A percentile compares a stretch with the other conserved stretches of the same genome.
These are phyloP conservation scores for Etheostoma nigrum DNA, from an alignment of 2,797 vertebrate genomes.

Conservation along the genomic window DNA sequence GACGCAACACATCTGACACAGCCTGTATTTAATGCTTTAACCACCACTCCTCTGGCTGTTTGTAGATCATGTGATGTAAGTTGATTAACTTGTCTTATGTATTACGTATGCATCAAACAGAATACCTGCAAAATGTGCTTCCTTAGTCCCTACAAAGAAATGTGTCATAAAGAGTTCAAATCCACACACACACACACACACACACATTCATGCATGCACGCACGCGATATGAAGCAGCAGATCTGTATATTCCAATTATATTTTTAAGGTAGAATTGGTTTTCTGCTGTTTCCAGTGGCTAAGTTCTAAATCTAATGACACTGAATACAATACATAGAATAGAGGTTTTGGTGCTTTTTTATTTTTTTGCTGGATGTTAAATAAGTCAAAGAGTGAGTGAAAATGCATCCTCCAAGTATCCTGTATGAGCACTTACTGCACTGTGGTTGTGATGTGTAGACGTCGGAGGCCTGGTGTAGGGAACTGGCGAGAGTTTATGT, in stretches of 20 bases:
- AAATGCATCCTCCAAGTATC: not conserved
- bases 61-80: not conserved
- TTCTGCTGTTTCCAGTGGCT: not conserved
- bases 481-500: constrained; percentile 98
- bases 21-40: constrained; percentile 10
- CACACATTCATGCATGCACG: not conserved
- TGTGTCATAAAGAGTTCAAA: not conserved
- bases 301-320: not conserved
- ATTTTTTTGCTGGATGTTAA: not conserved
- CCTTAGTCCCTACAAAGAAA: not conserved
- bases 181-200: not conserved
- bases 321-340: too few relatives aligned
- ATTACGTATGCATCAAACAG: constrained; percentile 6
- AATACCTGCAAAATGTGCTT: not conserved
- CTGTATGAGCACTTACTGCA: constrained; percentile 89
- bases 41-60: constrained; percentile 4
- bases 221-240: not conserved
- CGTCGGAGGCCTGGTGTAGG: constrained; percentile 91
- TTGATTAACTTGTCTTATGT: constrained; percentile 12
- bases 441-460: constrained; percentile 91
- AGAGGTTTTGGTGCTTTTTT: too few relatives aligned
- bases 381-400: not conserved
- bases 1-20: constrained; percentile 22
- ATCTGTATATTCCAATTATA: not conserved
- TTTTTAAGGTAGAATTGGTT: not conserved